Evolutionary conservation across 2,888 invertebrate species (phyloP), one percentile per base, ranked within the genome.

Genomic region (Caenorhabditis sp.): DNA sequence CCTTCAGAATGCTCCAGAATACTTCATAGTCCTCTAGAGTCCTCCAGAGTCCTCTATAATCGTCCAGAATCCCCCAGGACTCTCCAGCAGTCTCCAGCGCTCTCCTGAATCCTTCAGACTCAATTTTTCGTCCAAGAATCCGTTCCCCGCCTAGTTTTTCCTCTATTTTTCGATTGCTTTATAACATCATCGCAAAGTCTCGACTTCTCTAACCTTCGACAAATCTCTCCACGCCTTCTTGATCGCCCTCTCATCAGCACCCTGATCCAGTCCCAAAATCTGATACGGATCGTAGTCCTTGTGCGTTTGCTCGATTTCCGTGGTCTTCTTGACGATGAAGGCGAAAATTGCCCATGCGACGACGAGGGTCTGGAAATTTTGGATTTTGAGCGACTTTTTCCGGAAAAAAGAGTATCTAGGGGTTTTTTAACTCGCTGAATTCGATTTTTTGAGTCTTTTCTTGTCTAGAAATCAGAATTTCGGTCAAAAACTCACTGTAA

Each of bases 251-350:
- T 95, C 95, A 47, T 96, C 95, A 19, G 98, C 95, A 74, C 96
- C 96, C 83, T 95, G 94, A 73, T 97, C 96, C 87, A 99, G 94
- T 63, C 95, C 96, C 80, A 99, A 94, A 92, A 99, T 98, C 93
- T 96, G 96, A 94, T 96, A 99, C 0, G 99, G 99, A 94, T 99
- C 98, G 94, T 98, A 99, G 93, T 98, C 98, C 66, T 82, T 75
- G 64, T 85, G 85, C 19, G 81, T 83, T 8, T 96, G 96, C 76
- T 91, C 90, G 95, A 97, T 96, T 94, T 98, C 98, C 93, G 97
- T 96, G 6, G 93, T 93, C 90, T 94, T 93, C 89, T 93, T 93
- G 5, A 93, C 93, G 58, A 94, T 89, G n/a, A 93, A 73, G 4
- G 91, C 84, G 83, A 94, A 93, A 56, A 93, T 87, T 1, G 93